These are phyloP conservation scores for Zonotrichia leucophrys DNA, from an alignment of 2,113 vertebrate genomes.

Conservation along the genomic window DNA sequence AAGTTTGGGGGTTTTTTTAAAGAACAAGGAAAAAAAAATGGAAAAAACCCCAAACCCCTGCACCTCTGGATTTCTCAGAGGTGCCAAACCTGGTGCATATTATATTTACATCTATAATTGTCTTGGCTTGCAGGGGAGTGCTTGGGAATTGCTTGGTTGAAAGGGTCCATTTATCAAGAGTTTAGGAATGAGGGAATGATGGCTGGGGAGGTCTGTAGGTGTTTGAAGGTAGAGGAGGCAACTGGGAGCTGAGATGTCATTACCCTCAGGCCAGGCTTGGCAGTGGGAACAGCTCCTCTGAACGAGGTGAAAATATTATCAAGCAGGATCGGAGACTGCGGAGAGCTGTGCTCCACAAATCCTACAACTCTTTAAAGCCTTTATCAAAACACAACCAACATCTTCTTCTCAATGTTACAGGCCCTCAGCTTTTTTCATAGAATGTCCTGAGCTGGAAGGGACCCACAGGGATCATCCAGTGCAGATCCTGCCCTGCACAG, in stretches of 20 bases:
- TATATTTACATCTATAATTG: background rate
- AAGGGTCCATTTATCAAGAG: background rate
- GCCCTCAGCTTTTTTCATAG: background rate
- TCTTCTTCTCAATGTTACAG: background rate
- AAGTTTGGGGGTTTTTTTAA: background rate
- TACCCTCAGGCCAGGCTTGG: background rate
- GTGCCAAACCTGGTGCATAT: background rate
- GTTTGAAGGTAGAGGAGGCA: background rate
- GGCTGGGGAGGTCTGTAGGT: background rate
- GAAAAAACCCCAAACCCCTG: fast-evolving
- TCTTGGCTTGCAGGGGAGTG: background rate
- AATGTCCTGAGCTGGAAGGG: background rate
- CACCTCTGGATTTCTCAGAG: background rate
- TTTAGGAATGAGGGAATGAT: background rate
- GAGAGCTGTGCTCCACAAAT: background rate
- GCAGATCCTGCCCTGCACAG: background rate
- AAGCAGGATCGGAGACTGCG: background rate
- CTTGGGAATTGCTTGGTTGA: background rate
- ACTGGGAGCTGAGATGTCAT: background rate
- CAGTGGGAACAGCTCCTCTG: background rate
- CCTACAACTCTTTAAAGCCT: background rate
- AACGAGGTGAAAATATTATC: background rate
- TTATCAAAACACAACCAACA: background rate
- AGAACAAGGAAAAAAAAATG: background rate
- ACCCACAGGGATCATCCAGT: background rate